Conservation (phyloP, 2,888 invertebrate genomes). For the Agrochola lota region DNA sequence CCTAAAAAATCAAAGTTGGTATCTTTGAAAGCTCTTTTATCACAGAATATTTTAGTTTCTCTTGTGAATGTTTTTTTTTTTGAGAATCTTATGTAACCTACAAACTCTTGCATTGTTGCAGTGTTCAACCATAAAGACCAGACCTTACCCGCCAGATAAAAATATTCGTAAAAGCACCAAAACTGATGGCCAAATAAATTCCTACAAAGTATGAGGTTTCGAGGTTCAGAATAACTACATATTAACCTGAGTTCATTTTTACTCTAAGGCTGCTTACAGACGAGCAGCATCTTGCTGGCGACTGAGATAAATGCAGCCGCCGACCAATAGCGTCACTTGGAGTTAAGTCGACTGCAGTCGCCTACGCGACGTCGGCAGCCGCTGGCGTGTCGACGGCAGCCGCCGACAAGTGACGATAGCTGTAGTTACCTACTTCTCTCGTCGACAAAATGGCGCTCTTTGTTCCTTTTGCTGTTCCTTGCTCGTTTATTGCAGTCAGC, state of each 20-base stretch:
- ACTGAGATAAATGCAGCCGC: background rate
- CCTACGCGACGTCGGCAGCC: no score
- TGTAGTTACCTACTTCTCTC: no score
- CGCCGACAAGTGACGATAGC: no score
- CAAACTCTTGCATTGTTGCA: background rate
- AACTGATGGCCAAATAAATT: conserved; percentile 21
- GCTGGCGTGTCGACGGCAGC: no score
- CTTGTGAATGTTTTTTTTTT: background rate
- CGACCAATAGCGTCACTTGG: background rate
- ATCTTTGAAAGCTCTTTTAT: background rate
- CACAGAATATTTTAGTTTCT: background rate
- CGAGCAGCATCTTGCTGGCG: background rate
- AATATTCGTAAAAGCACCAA: conserved; percentile 2
- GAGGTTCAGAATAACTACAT: conserved; percentile 2
- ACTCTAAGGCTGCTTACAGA: background rate
- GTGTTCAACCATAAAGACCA: conserved; percentile 1
- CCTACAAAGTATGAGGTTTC: conserved; percentile 5
- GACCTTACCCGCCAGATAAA: conserved; percentile 6
- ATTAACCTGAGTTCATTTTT: background rate
- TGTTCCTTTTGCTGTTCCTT: background rate
- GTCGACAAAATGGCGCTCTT: background rate
- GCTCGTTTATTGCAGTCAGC: background rate
- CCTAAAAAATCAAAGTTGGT: background rate
- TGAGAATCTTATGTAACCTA: background rate
- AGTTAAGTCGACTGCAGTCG: background rate